Base-by-base conservation (phyloP, 2,888 invertebrate genomes). In the Petrophora chlorosata region DNA sequence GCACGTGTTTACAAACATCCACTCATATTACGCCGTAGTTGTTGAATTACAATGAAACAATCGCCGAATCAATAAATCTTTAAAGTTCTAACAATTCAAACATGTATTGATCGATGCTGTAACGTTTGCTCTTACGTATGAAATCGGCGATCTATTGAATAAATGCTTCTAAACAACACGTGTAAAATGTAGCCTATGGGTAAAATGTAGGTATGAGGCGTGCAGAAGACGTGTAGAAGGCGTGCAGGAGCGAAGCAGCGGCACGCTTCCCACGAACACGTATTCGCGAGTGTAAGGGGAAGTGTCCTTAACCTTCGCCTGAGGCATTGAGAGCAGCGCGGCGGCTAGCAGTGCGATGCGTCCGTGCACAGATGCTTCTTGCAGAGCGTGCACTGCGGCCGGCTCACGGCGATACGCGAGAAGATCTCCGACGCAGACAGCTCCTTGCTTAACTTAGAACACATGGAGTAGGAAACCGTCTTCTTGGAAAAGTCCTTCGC, bases 401-500 rank as follows among this genome's bases (percentile, higher is more conserved):
- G 69, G 43, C 68, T 75, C 5, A 89, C 88, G 1, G 82, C 75
- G 54, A 90, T 81, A 23, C 85, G 79, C 1, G 87, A 85, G 74
- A 90, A 89, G 42, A 89, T 88, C 66, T 89, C 88, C 0, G 88
- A 87, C 0, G 87, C 81, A 0, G 86, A 82, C 54, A 90, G 67
- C 64, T 90, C 89, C 65, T 85, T 85, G 70, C 87, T 85, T 22
- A 89, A 72, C 61, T 87, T 86, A 59, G 77, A 80, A 76, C 89
- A 90, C 85, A 87, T 87, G 5, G 79, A 73, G 67, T 89, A 86
- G 1, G 89, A 84, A 14, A 90, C 87, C 2, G 82, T 77, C 70
- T 87, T 87, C 80, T 87, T 89, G 53, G 80, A 74, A 72, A 90
- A 89, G 59, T 88, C 86, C 65, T 86, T 89, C 22, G 85, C 81